Percentiles rank a stretch among this genome's conserved stretches.
These are phyloP conservation scores for Scaptomyza graminum DNA, from an alignment of 1,140 invertebrate genomes.

Conservation along the genomic window DNA sequence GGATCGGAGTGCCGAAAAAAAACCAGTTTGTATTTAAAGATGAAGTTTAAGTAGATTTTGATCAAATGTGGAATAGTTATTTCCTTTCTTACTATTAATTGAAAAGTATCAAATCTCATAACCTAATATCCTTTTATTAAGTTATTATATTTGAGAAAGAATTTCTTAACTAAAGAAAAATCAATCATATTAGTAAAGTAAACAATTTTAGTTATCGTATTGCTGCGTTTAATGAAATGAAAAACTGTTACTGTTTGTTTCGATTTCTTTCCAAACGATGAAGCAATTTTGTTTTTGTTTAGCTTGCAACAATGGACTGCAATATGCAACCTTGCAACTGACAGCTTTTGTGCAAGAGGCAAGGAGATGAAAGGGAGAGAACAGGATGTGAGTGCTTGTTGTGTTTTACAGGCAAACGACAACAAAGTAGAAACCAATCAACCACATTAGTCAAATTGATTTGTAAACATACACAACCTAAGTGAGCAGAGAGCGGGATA, in stretches of 20 bases:
- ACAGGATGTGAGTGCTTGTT: slow-evolving; percentile 14
- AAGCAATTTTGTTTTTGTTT: slow-evolving; percentile 25
- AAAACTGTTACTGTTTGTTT: slow-evolving; percentile 25
- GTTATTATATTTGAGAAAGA: too few species aligned
- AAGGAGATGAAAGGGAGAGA: neutral
- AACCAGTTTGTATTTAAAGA: too few species aligned
- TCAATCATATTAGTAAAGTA: too few species aligned
- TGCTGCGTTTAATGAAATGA: slow-evolving; percentile 1
- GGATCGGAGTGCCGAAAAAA: too few species aligned
- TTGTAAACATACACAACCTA: slow-evolving; percentile 60
- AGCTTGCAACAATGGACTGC: neutral
- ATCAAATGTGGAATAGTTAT: too few species aligned
- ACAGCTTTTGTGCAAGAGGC: neutral
- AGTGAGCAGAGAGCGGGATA: neutral
- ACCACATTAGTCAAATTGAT: slow-evolving; percentile 74
- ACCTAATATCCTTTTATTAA: too few species aligned
- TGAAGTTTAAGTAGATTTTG: too few species aligned
- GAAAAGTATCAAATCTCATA: too few species aligned
- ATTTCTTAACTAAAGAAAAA: too few species aligned
- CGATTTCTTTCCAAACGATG: slow-evolving; percentile 6
- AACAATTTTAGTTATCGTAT: too few species aligned
- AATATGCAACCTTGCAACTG: slow-evolving; percentile 9
- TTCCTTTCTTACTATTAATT: too few species aligned
- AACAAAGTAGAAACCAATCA: slow-evolving; percentile 56
- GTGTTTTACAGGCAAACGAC: slow-evolving; percentile 8